Base-by-base conservation (phyloP, 2,888 invertebrate species). In the Rhaphigaster nebulosa region DNA sequence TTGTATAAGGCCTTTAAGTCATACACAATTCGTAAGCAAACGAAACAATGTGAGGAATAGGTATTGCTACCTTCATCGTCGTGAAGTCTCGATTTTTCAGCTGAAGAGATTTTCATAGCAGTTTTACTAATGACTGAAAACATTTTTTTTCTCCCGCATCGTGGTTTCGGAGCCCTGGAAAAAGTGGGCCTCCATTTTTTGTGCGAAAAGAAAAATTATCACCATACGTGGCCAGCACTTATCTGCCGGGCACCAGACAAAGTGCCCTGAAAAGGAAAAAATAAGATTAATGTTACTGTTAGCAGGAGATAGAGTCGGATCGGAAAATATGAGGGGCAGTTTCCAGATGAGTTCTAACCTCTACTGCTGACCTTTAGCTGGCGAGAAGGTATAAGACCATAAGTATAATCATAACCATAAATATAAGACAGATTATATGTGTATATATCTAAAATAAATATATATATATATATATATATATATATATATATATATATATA, bases 211-310 rank as follows among this genome's bases (percentile, higher is more conserved):
- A 76, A 76, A 76, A 76, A 76, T 76, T 76, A 76, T 76, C 70
- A 76, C 70, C 70, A 76, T 76, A 76, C 70, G 70, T 76, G 70
- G 70, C 70, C 70, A 76, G 70, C 70, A 76, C 34, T 76, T 76
- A 76, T 76, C 70, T 76, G 20, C 34, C 70, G 34, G 38, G 38
- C 20, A 20, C 20, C 70, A 76, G 70, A 76, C 70, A 76, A 76
- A 76, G 70, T 76, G 70, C 70, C 70, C 38, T 3, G 70, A 76
- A 38, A 38, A 76, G 38, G 70, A 76, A 76, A 76, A 76, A 76
- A 76, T 76, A 76, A 76, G 70, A 76, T 76, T 76, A 76, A 76
- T 76, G 70, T 76, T 20, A 76, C 70, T 76, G 70, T 76, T 76
- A 76, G 70, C 34, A 76, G 70, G 38, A 76, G 70, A 76, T 76